Evolutionary conservation across 2,113 vertebrate genomes (phyloP), one percentile per base, ranked within the genome.

Genomic region (Euleptes europaea): DNA sequence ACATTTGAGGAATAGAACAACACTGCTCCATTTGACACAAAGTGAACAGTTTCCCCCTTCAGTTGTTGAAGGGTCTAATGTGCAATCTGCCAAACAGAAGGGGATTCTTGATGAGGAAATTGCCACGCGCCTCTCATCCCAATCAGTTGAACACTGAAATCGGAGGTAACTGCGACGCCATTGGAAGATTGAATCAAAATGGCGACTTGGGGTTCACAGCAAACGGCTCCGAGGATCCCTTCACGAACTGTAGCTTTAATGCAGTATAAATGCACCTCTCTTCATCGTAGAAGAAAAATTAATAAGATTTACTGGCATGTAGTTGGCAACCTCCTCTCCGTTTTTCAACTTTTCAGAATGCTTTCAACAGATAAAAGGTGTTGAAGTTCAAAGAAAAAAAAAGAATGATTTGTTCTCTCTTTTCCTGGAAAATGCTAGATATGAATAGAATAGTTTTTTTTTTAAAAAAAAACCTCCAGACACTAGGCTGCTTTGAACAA

Each of bases 351-450:
- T 40, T 82, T 40, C 67, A 19, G 33, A 49, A 82, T 3, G 33
- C 47, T 82, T 82, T 82, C 35, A 82, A 82, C 14, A 70, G 42
- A 82, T 82, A 57, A 82, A 82, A 80, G 80, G 67, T 54, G 13
- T 80, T 72, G 51, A 31, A 71, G 80, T 82, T 82, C 67, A 81
- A 81, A 81, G 80, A 5, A 63, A 28, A 57, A 4, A 73, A 73
- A 40, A 8, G 21, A 71, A 72, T 72, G 33, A 47, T 67, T 72
- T 71, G 33, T 72, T 42, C 23, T 40, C 40, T 80, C 44, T 66
- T 44, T 66, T 40, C 38, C 80, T 57, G 49, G 67, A 69, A 82
- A 82, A 49, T 13, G 67, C 26, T 19, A 31, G 49, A 71, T 71
- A 54, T 82, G 80, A 71, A 71, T 67, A 69, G 35, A 67, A 47